Base-by-base conservation (phyloP, 2,113 vertebrate genomes). In the Hepsetus odoe region DNA sequence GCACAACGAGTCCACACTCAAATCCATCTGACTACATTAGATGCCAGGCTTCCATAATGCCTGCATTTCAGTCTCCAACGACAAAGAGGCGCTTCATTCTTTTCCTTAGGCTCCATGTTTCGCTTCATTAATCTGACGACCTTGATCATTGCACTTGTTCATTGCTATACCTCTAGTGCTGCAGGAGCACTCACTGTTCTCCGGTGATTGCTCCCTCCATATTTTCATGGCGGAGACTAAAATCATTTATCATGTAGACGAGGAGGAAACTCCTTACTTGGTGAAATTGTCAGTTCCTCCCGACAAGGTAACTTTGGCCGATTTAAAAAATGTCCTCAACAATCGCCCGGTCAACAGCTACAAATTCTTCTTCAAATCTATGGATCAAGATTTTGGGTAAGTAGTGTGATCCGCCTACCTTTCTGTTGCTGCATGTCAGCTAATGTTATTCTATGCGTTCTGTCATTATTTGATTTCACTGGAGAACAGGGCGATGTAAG, bases 351-450 rank as follows among this genome's bases (percentile, higher is more conserved):
- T 94, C 88, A 94, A 95, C 81, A 94, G 92, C 94, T 98, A 97
- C 94, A 98, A 98, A 94, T 98, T 98, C 92, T 98, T 97, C 93
- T 98, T 98, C 91, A 98, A 98, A 91, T 98, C 96, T 75, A 98
- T 98, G 96, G 96, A 98, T 89, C 96, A 97, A 91, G 96, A 98
- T 93, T 98, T 98, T 86, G 96, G 96, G 96, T 98, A 78, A 95
- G 96, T 91, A 82, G 76, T 20, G 58, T 38, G 56, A 73, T 18
- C 67, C 40, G 28, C 24, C 55, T 14, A 20, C 30, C 30, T 33
- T 33, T 20, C 2, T 28, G 5, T 5, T 13, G 55, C 10, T 16
- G 9, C 53, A 26, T 56, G n/a, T 61, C n/a, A n/a, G n/a, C n/a
- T n/a, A 33, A 61, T 16, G 24, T 42, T 33, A 53, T 32, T 33